A percentile compares a stretch with the other conserved stretches of the same genome.
Evolutionary conservation across 2,888 invertebrate genomes (phyloP).

Genomic region (Drosophila rellima): DNA sequence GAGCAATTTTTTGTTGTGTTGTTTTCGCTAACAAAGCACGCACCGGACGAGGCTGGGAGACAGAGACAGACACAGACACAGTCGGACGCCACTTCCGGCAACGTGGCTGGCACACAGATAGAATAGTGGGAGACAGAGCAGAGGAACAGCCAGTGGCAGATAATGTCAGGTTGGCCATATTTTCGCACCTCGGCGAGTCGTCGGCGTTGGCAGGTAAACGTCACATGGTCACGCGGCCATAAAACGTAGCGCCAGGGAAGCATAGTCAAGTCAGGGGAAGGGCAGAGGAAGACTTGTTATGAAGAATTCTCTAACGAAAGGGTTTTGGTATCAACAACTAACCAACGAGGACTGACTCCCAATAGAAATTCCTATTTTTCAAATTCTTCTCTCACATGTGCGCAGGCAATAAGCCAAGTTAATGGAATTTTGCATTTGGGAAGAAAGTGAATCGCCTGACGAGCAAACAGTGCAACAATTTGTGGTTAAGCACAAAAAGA

Average conservation of each 20-base stretch:
- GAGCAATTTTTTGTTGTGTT: conserved; percentile 67
- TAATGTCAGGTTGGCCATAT: conserved; percentile 53
- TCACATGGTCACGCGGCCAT: conserved; percentile 28
- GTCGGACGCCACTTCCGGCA: conserved; percentile 67
- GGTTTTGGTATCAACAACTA: conserved; percentile 1
- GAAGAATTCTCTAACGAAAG: conserved; percentile 1
- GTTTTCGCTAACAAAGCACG: conserved; percentile 74
- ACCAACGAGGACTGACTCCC: neutral
- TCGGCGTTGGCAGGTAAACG: conserved; percentile 35
- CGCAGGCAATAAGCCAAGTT: conserved; percentile 13
- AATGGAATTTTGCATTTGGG: conserved; percentile 49
- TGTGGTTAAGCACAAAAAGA: conserved; percentile 57
- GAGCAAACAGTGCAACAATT: conserved; percentile 65
- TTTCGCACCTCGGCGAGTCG: conserved; percentile 62
- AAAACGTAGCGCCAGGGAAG: conserved; percentile 19
- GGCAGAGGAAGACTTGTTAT: neutral
- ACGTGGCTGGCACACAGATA: conserved; percentile 23
- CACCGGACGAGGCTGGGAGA: conserved; percentile 52
- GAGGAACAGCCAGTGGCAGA: conserved; percentile 21
- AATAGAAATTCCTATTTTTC: neutral
- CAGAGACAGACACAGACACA: conserved; percentile 40
- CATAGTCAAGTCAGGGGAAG: neutral
- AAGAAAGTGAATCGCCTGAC: conserved; percentile 27
- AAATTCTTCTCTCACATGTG: conserved; percentile 6
- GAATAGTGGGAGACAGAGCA: conserved; percentile 7